Conservation (phyloP, 2,113 vertebrate species). For the Octodon degus region DNA sequence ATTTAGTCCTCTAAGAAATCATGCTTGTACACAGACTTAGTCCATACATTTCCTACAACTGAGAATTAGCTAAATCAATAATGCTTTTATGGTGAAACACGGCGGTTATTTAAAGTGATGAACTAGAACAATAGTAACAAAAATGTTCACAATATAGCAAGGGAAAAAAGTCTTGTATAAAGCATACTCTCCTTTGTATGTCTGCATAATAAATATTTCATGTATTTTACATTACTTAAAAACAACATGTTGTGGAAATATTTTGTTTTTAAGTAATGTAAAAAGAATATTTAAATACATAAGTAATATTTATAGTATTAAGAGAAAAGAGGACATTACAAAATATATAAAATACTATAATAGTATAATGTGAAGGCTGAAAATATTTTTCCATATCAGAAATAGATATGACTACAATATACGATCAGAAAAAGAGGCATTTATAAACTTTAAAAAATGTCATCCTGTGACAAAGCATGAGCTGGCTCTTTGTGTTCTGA, state of each 20-base stretch:
- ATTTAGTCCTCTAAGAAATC: background rate
- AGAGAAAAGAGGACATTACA: background rate
- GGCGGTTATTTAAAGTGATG: background rate
- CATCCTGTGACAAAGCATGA: background rate
- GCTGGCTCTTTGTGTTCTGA: background rate
- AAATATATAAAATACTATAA: background rate
- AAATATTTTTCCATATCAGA: background rate
- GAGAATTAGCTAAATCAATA: slow-evolving; percentile 16
- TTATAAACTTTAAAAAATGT: background rate
- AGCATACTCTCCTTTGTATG: background rate
- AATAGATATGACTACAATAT: background rate
- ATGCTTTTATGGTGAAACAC: background rate
- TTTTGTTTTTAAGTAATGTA: background rate
- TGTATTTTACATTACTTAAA: background rate
- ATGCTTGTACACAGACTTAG: background rate
- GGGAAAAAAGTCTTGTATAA: background rate
- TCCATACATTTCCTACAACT: background rate
- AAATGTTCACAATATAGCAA: background rate
- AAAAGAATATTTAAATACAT: background rate
- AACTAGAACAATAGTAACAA: background rate
- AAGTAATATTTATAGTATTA: slow-evolving; percentile 16
- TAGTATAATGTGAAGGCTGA: background rate
- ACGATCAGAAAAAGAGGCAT: background rate
- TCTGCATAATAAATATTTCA: background rate
- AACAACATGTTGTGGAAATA: no score